Base-by-base conservation (phyloP, 92 coral and sea anemone genomes). In the Siderastrea radians region DNA sequence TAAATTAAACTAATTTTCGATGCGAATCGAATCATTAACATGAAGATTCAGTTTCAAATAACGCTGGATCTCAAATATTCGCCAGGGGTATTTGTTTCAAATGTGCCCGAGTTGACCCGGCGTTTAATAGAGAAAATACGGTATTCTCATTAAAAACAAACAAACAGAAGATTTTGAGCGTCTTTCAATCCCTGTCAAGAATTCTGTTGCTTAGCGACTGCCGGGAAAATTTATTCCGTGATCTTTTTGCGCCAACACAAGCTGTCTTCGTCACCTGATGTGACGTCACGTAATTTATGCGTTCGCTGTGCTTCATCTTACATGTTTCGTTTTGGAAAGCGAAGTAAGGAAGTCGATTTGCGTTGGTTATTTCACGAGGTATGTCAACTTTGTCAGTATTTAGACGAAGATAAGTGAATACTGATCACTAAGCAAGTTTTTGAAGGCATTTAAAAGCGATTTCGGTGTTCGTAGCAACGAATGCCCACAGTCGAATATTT, bases 241-340 rank as follows among this genome's bases (percentile, higher is more conserved):
- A 44, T 5, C 3, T 68, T 69, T 81, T 82, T 82, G 55, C 77
- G 86, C 87, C 87, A 83, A 83, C 38, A 26, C 38, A 26, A 26
- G 38, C 72, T 84, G 81, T 64, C 74, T 55, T 64, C 87, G 87
- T 84, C 87, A 84, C 87, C 87, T 84, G 87, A 84, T 74, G 80
- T 74, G 80, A 84, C 87, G 87, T 84, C 87, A 84, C 78, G 3
- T 83, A 83, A 83, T 74, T 49, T 84, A 74, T 84, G 80, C 87
- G 65, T 59, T 48, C 63, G 6, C 63, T 43, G 61, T 13, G 80
- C 74, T 84, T 74, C 87, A 62, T 84, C 53, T 74, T 84, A 38
- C 87, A 59, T 74, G 80, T 73, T 74, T 84, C 73, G 69, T 63
- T 84, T 62, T 64, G 49, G 80, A 48, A 16, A 81, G 26, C 49